Conservation (phyloP, 2,113 vertebrate species). For the Catagonus wagneri region DNA sequence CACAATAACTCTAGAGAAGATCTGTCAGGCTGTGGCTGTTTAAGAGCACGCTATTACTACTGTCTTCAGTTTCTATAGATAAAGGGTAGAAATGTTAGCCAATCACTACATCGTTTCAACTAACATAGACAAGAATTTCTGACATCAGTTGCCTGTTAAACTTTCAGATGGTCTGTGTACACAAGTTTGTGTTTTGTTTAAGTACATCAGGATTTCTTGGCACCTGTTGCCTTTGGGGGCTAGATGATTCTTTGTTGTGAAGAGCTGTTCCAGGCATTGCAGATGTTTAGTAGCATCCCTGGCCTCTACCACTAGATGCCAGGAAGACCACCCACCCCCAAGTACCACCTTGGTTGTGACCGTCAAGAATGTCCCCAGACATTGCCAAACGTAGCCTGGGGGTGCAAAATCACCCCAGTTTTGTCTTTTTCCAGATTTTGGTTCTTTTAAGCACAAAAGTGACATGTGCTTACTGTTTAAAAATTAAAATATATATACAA, state of each 20-base stretch:
- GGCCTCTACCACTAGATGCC: not conserved
- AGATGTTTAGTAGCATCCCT: not conserved
- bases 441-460: slow-evolving; percentile 14
- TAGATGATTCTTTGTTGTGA: not conserved
- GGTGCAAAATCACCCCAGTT: not conserved
- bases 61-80: not conserved
- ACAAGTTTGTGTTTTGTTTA: not conserved
- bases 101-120: no score
- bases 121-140: not conserved
- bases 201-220: not conserved
- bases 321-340: not conserved
- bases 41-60: not conserved
- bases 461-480: not conserved
- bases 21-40: not conserved
- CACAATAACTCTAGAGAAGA: not conserved
- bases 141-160: not conserved
- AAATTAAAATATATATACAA: not conserved
- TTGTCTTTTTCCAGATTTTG: not conserved
- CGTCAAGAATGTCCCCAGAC: not conserved
- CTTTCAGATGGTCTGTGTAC: not conserved
- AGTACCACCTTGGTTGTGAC: not conserved
- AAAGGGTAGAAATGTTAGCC: not conserved
- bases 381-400: not conserved
- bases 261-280: not conserved
- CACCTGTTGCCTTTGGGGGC: not conserved